These are phyloP conservation scores for Dromococcyx pavoninus DNA, from an alignment of 2,797 vertebrate genomes.

Conservation along the genomic window DNA sequence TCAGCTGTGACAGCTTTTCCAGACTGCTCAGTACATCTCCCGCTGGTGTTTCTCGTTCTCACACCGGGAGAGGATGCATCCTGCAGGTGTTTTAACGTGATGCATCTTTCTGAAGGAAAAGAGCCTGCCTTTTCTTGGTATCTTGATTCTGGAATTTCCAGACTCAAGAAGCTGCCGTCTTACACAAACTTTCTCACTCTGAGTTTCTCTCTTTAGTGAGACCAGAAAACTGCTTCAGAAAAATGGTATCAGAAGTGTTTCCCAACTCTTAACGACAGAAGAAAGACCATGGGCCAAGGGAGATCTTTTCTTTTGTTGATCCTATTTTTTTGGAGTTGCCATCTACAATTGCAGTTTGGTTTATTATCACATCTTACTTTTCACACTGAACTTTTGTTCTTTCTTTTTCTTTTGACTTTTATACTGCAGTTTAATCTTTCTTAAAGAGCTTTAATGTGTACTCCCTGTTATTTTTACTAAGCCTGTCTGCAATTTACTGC, in stretches of 20 bases:
- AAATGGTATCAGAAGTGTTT: neutral
- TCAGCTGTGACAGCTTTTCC: neutral
- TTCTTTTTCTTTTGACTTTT: neutral
- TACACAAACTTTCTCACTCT: neutral
- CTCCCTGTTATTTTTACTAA: neutral
- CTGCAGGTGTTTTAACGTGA: neutral
- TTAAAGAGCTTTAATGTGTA: neutral
- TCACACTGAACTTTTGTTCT: neutral
- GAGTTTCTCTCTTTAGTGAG: neutral
- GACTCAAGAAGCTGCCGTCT: neutral
- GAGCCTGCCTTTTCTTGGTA: neutral
- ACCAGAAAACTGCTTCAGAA: neutral
- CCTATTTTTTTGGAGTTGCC: neutral
- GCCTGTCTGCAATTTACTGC: neutral
- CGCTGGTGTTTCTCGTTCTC: no score
- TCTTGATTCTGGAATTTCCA: neutral
- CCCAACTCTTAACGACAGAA: neutral
- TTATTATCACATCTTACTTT: neutral
- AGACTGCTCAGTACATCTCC: neutral
- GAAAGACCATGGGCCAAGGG: neutral
- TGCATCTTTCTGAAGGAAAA: neutral
- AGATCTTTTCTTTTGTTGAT: neutral
- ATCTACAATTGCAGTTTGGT: neutral
- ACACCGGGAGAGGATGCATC: neutral
- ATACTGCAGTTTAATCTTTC: neutral